Evolutionary conservation across 2,797 vertebrate species (phyloP).

Genomic region (Xiphophorus birchmanni): DNA sequence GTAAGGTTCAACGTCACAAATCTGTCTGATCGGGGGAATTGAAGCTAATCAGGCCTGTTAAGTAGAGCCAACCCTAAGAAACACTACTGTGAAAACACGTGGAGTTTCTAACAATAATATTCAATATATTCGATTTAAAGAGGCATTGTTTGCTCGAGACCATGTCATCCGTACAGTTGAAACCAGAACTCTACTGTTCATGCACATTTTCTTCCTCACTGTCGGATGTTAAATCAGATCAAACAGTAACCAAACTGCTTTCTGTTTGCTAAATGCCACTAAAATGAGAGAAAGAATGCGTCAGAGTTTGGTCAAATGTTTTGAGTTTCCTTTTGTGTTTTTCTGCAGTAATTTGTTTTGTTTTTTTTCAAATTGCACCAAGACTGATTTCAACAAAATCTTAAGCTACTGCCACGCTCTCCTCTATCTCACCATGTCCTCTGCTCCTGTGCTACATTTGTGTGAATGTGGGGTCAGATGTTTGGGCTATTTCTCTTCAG

Average conservation of each 20-base stretch:
- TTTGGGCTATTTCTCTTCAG: not conserved
- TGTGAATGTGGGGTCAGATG: not conserved
- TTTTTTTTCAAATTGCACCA: too few relatives aligned
- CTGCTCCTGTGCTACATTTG: not conserved
- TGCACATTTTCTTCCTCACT: too few relatives aligned
- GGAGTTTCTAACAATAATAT: not conserved
- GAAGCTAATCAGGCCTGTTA: not conserved
- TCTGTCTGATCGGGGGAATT: not conserved
- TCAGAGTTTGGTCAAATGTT: not conserved
- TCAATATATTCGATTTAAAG: not conserved
- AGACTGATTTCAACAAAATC: not conserved
- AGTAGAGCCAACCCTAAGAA: constrained; percentile 11
- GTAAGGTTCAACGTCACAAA: not conserved
- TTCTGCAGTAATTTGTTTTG: too few relatives aligned
- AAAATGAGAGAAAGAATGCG: too few relatives aligned
- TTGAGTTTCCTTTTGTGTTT: too few relatives aligned
- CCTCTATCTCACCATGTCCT: not conserved
- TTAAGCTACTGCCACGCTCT: not conserved
- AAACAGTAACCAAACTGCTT: too few relatives aligned
- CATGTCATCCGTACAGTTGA: not conserved
- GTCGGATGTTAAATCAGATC: too few relatives aligned
- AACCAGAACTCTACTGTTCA: not conserved
- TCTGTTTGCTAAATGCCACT: too few relatives aligned
- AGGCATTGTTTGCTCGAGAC: not conserved
- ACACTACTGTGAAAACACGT: not conserved